Evolutionary conservation across 2,888 invertebrate genomes (phyloP), one percentile per base, ranked within the genome.

Genomic region (Hoplodrina ambigua): DNA sequence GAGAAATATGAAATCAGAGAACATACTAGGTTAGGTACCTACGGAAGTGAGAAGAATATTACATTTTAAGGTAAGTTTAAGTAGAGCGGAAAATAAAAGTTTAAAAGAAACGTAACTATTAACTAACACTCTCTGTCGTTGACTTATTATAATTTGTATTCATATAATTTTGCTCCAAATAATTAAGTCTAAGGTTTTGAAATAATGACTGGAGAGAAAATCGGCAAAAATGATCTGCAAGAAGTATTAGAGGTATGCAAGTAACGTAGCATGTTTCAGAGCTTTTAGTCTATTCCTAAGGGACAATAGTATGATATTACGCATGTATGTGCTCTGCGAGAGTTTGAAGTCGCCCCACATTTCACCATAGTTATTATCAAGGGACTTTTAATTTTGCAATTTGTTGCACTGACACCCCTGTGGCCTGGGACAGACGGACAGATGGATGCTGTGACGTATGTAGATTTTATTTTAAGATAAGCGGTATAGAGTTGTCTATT

Each of bases 331-430:
- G 20, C 37, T 58, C 59, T 41, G 57, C 56, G 17, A 75, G 37
- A 68, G 46, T 52, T 66, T 59, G 13, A 50, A 81, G 37, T 77
- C 68, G 49, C 72, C 78, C 70, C 59, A 72, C 59, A 68, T 55
- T 78, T 82, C 75, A 73, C 69, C 74, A 71, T 72, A 59, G 90
- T 89, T 92, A 90, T 87, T 91, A 89, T 91, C 93, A 88, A 85
- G 93, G 94, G 94, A 93, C 87, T 94, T 94, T 94, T 94, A 93
- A 94, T 94, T 94, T 93, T 87, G 91, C 94, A 94, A 94, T 94
- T 94, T 94, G 94, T 93, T 88, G 85, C 84, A 76, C 83, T 74
- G 84, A 82, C 87, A 88, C 89, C 88, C 87, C 69, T 80, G 80
- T 60, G 76, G 56, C 75, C 74, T 67, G 81, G 85, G 41, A 78